A percentile compares a stretch with the other conserved stretches of the same genome.
Conservation (phyloP, 2,113 vertebrate species). For the Tursiops truncatus region DNA sequence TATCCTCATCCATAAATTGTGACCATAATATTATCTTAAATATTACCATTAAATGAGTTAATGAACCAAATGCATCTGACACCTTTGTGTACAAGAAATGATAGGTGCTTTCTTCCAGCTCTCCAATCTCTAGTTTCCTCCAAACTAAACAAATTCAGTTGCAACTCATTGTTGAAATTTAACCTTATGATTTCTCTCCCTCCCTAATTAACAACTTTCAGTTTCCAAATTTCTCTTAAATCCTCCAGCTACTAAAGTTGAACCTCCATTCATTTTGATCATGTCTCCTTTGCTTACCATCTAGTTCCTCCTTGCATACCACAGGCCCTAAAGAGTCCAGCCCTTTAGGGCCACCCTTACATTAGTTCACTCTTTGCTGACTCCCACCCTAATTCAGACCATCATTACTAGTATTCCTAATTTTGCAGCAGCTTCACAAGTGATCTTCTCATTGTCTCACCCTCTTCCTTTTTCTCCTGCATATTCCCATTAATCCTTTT, state of each 20-base stretch:
- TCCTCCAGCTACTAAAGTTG: neutral
- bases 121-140: neutral
- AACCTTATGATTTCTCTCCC: neutral
- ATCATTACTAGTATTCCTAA: neutral
- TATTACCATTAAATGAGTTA: neutral
- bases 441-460: neutral
- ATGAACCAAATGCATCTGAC: neutral
- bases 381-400: neutral
- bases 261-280: neutral
- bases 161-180: neutral
- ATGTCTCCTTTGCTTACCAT: neutral
- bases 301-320: neutral
- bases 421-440: neutral
- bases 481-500: neutral
- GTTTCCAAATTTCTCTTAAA: conserved; percentile 12
- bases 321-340: neutral
- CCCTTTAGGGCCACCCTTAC: neutral
- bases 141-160: neutral
- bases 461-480: neutral
- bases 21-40: neutral
- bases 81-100: neutral
- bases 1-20: neutral
- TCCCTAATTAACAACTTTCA: neutral
- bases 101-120: neutral
- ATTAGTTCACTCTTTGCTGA: neutral